These are phyloP conservation scores for Platycnemis pennipes DNA, from an alignment of 2,888 invertebrate genomes.

Conservation along the genomic window DNA sequence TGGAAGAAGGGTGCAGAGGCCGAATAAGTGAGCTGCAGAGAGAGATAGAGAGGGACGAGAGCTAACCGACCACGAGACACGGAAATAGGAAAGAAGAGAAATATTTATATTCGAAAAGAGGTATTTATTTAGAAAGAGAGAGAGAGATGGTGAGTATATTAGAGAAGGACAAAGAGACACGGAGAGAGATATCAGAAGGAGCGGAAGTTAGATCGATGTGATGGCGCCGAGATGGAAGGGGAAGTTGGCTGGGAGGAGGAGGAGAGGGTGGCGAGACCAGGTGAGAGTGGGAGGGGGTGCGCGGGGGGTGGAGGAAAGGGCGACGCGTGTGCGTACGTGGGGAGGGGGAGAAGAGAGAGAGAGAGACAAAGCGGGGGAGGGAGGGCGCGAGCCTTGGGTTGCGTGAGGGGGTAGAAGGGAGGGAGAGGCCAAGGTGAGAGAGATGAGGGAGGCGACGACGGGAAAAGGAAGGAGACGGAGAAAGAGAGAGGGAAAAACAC, in stretches of 20 bases:
- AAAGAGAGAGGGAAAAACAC: not conserved
- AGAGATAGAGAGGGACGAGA: too few species aligned
- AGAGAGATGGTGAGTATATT: not conserved
- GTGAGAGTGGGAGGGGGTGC: not conserved
- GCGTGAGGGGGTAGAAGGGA: not conserved
- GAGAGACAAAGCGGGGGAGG: not conserved
- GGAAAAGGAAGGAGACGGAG: not conserved
- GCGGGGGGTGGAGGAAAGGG: not conserved
- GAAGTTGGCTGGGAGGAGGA: not conserved
- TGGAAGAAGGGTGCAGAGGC: too few species aligned
- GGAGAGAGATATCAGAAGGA: conserved; percentile 1
- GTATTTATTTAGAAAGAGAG: not conserved
- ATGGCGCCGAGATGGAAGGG: not conserved
- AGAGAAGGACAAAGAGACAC: not conserved
- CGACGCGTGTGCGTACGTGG: not conserved
- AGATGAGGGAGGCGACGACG: not conserved
- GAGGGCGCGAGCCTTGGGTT: not conserved
- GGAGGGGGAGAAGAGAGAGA: not conserved
- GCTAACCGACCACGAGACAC: not conserved
- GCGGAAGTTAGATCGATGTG: not conserved
- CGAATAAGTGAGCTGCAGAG: too few species aligned
- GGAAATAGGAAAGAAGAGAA: not conserved
- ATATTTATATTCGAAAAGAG: not conserved
- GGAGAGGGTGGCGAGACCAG: not conserved
- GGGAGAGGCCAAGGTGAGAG: not conserved